Percentiles rank a stretch among this genome's conserved stretches.
phyloP scores from a whole-genome alignment of 2,888 invertebrate species.

The Lordiphosa andalusiaca region DNA sequence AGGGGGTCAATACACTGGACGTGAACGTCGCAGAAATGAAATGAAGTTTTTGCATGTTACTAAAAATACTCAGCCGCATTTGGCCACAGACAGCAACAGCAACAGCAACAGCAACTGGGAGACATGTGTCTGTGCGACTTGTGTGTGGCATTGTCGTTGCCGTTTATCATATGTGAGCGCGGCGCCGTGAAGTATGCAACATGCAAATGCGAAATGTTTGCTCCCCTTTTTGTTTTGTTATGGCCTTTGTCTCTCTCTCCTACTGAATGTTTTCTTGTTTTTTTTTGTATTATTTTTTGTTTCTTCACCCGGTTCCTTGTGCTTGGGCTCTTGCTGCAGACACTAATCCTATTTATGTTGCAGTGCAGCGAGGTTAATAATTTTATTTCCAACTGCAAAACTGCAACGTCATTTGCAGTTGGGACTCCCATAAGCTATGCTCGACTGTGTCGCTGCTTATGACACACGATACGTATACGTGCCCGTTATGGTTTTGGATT shows the following conservation, averaged over 20 bases:
- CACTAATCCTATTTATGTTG: conserved; percentile 75
- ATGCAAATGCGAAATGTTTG: conserved; percentile 60
- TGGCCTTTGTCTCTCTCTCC: conserved; percentile 22
- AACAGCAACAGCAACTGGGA: conserved; percentile 16
- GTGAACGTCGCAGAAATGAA: conserved; percentile 53
- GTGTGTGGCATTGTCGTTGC: conserved; percentile 56
- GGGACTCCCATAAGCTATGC: conserved; percentile 47
- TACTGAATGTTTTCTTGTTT: not conserved
- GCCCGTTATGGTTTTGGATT: conserved; percentile 51
- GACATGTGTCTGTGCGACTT: conserved; percentile 15
- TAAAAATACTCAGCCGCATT: conserved; percentile 69
- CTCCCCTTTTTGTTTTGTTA: conserved; percentile 25
- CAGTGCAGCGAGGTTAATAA: conserved; percentile 73
- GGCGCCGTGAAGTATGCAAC: conserved; percentile 67
- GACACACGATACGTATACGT: conserved; percentile 74
- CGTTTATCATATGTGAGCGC: conserved; percentile 65
- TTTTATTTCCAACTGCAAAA: conserved; percentile 67
- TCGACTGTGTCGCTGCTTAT: conserved; percentile 50
- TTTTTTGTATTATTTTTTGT: conserved; percentile 20
- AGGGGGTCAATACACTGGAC: conserved; percentile 68
- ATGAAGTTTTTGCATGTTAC: conserved; percentile 69
- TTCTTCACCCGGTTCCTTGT: conserved; percentile 20
- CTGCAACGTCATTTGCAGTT: conserved; percentile 38
- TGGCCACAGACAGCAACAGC: conserved; percentile 24
- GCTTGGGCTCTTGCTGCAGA: conserved; percentile 63